Evolutionary conservation across 2,797 vertebrate genomes (phyloP).

Genomic region (Psittacula derbiana): DNA sequence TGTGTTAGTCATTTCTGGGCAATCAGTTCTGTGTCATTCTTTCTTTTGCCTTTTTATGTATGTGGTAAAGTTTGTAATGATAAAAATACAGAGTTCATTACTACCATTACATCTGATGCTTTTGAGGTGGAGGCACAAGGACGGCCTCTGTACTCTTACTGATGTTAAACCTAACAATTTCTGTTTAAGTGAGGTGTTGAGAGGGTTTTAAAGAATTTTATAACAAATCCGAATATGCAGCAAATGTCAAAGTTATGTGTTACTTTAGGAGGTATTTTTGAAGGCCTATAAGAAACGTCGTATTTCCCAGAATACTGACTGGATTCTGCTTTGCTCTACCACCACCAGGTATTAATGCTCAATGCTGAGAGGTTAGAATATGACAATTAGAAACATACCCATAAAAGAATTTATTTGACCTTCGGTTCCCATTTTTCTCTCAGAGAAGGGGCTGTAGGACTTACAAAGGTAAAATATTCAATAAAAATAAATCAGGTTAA

Average conservation of each 20-base stretch:
- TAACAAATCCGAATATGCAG: not conserved
- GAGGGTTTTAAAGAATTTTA: not conserved
- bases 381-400: conserved; percentile 51
- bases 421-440: conserved; percentile 51
- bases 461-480: conserved; percentile 57
- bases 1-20: not conserved
- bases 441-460: conserved; percentile 18
- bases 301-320: not conserved
- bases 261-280: conserved; percentile 7
- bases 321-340: conserved; percentile 40
- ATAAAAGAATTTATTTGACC: conserved; percentile 60
- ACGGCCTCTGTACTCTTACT: not conserved
- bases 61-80: not conserved
- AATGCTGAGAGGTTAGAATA: conserved; percentile 36
- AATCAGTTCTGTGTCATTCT: not conserved
- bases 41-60: not conserved
- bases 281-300: not conserved
- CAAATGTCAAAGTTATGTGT: conserved; percentile 1
- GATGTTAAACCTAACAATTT: not conserved
- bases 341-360: not conserved
- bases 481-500: conserved; percentile 67
- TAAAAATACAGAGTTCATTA: not conserved
- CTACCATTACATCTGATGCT: not conserved
- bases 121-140: conserved; percentile 18
- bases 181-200: conserved; percentile 1